These are phyloP conservation scores for Candidula unifasciata DNA, from an alignment of 2,888 invertebrate species.

Conservation along the genomic window DNA sequence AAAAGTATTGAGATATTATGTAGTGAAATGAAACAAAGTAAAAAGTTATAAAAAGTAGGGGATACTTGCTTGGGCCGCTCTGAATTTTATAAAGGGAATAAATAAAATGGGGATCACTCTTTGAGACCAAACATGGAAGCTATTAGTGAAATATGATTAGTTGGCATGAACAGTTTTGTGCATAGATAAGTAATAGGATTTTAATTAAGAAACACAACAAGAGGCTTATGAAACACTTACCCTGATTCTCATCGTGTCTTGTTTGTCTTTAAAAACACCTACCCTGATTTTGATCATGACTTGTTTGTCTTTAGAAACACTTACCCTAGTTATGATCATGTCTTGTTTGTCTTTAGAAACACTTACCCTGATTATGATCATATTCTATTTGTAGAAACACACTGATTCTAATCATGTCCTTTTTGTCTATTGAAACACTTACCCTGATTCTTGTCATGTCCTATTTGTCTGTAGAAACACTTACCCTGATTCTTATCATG, in stretches of 20 bases:
- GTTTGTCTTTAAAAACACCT: constrained; percentile 58
- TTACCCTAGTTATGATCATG: neutral
- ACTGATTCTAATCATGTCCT: neutral
- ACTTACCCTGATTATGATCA: neutral
- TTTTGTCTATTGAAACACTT: constrained; percentile 58
- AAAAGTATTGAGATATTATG: too few relatives aligned
- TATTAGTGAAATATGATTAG: too few relatives aligned
- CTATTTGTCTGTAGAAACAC: constrained; percentile 58
- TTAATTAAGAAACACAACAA: too few relatives aligned
- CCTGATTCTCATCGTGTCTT: neutral
- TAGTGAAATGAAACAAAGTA: too few relatives aligned
- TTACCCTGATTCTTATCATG: neutral
- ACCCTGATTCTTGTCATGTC: neutral
- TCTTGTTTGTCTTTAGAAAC: constrained; percentile 56
- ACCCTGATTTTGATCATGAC: neutral
- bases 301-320: constrained; percentile 58
- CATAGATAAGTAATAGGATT: neutral
- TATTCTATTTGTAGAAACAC: neutral
- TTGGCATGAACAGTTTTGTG: too few relatives aligned
- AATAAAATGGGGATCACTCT: too few relatives aligned
- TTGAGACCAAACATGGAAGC: too few relatives aligned
- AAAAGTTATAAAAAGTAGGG: too few relatives aligned
- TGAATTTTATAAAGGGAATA: too few relatives aligned
- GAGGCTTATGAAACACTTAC: neutral
- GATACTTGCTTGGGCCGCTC: too few relatives aligned